Evolutionary conservation across 2,888 invertebrate genomes (phyloP).

Genomic region (Punctoribates punctum): DNA sequence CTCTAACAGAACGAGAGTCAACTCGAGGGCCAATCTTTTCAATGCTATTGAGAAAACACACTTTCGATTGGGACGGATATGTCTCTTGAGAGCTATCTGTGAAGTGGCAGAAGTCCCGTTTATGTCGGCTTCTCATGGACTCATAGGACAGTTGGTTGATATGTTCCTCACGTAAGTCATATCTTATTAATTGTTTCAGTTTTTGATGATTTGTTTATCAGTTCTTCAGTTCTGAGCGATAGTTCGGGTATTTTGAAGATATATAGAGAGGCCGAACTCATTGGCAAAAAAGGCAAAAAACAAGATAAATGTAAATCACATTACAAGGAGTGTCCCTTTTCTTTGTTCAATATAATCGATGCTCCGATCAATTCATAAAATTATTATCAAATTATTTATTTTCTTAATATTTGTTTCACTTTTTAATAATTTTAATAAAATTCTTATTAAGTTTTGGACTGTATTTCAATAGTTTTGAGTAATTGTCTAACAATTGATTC

Average conservation of each 20-base stretch:
- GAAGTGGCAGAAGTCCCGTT: constrained; percentile 43
- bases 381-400: not conserved
- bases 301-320: constrained; percentile 35
- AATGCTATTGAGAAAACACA: constrained; percentile 37
- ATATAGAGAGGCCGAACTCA: constrained; percentile 36
- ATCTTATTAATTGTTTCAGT: not conserved
- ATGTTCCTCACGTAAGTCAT: constrained; percentile 40
- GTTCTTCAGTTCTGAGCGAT: constrained; percentile 26
- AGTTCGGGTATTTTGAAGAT: constrained; percentile 9
- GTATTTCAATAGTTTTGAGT: constrained; percentile 65
- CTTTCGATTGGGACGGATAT: constrained; percentile 25
- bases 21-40: constrained; percentile 39
- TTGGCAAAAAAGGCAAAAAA: constrained; percentile 26
- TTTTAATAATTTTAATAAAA: not conserved
- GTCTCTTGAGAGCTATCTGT: constrained; percentile 41
- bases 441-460: constrained; percentile 50
- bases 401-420: not conserved
- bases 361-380: constrained; percentile 2
- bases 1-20: constrained; percentile 25
- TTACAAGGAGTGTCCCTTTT: constrained; percentile 42
- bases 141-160: constrained; percentile 42
- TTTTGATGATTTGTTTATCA: not conserved
- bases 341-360: constrained; percentile 40
- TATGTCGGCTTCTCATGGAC: constrained; percentile 31
- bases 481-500: constrained; percentile 69